Evolutionary conservation across 2,113 vertebrate species (phyloP).

Genomic region (Ameiurus melas): DNA sequence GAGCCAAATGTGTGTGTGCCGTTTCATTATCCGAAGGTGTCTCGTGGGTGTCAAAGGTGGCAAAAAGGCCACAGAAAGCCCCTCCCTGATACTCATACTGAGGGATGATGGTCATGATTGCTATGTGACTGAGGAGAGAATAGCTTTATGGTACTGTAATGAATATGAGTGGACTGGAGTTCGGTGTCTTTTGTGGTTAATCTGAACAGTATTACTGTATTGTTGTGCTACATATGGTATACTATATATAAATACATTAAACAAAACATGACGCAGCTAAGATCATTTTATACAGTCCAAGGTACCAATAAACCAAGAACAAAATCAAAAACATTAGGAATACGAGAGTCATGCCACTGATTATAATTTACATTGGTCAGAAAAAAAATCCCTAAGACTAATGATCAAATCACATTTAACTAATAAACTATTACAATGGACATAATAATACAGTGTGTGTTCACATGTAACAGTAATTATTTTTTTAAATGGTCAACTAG

Average conservation of each 20-base stretch:
- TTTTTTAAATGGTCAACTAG: too few species aligned
- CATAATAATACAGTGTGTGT: neutral
- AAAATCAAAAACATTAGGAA: neutral
- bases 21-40: conserved; percentile 68
- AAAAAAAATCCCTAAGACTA: too few species aligned
- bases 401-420: neutral
- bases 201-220: neutral
- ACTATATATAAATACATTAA: neutral
- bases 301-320: neutral
- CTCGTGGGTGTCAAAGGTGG: conserved; percentile 14
- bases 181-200: neutral
- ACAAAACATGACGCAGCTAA: neutral
- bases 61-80: conserved; percentile 29
- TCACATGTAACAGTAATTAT: neutral
- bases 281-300: neutral
- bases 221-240: neutral
- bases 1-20: conserved; percentile 69
- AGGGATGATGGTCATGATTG: conserved; percentile 21
- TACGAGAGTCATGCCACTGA: neutral
- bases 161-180: neutral
- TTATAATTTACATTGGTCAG: neutral
- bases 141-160: neutral
- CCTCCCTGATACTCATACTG: conserved; percentile 27
- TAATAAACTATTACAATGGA: neutral
- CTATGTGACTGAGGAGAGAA: conserved; percentile 16